These are phyloP conservation scores for Corythornis vintsioides DNA, from an alignment of 2,113 vertebrate species.

Conservation along the genomic window DNA sequence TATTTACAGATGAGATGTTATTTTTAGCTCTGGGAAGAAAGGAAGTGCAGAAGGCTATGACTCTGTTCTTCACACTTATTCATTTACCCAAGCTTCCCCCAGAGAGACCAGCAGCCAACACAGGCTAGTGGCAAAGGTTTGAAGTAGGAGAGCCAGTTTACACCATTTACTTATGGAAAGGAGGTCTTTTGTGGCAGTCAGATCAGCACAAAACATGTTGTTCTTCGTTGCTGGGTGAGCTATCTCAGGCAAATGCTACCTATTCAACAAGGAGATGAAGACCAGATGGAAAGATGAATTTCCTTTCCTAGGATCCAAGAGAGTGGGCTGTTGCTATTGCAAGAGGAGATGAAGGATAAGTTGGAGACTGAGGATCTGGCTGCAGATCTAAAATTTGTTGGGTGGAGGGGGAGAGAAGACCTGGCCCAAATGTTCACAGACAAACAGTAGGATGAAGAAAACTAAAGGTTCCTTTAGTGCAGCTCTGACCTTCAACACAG, in stretches of 20 bases:
- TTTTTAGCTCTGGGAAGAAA: constrained; percentile 2
- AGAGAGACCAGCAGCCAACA: constrained; percentile 5
- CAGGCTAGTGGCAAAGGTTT: not conserved
- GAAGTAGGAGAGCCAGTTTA: constrained; percentile 15
- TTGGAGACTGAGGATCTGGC: constrained; percentile 51
- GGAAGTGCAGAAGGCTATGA: constrained; percentile 27
- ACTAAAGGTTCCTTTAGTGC: not conserved
- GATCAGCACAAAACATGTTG: constrained; percentile 7
- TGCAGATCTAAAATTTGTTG: constrained; percentile 50
- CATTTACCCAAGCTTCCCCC: constrained; percentile 41
- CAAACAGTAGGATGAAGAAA: constrained; percentile 28
- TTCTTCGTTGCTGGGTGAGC: not conserved
- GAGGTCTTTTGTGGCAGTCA: constrained; percentile 8
- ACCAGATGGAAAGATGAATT: constrained; percentile 55
- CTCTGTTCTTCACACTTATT: constrained; percentile 42
- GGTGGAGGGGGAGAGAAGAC: constrained; percentile 23
- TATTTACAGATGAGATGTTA: constrained; percentile 51
- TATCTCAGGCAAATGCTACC: constrained; percentile 31
- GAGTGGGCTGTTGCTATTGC: constrained; percentile 46
- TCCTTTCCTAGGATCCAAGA: constrained; percentile 56
- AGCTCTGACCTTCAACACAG: not conserved
- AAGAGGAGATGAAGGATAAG: constrained; percentile 55
- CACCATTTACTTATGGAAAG: not conserved
- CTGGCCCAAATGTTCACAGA: constrained; percentile 31
- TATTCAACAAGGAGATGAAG: constrained; percentile 43